These are phyloP conservation scores for Distichodus sexfasciatus DNA, from an alignment of 2,797 vertebrate genomes.

Conservation along the genomic window DNA sequence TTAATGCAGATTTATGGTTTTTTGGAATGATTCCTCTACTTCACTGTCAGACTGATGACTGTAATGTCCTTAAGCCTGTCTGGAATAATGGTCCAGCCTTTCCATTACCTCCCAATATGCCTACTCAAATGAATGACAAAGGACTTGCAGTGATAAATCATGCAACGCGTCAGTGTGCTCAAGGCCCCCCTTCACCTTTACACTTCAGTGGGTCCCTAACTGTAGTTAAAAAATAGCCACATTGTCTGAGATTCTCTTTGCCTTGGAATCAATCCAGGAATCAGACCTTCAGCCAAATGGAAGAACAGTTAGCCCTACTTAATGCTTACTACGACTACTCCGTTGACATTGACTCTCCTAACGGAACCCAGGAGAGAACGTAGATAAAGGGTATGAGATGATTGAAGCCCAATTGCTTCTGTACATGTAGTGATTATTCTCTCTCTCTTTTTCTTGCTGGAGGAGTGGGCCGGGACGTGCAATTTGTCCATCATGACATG, in stretches of 20 bases:
- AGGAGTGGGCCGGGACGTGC: constrained; percentile 3
- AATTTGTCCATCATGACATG: constrained; percentile 20
- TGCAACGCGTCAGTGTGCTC: background rate
- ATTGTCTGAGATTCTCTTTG: background rate
- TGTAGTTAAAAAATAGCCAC: background rate
- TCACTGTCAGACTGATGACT: background rate
- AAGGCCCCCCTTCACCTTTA: background rate
- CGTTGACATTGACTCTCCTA: background rate
- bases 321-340: constrained; percentile 3
- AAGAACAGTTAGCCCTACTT: background rate
- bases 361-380: constrained; percentile 22
- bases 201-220: background rate
- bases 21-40: background rate
- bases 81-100: background rate
- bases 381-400: constrained; percentile 6
- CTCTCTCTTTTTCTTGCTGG: constrained; percentile 22
- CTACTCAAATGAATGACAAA: background rate
- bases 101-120: background rate
- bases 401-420: constrained; percentile 39
- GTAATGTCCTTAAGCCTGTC: background rate
- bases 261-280: background rate
- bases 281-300: background rate
- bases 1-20: too few species aligned
- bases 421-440: constrained; percentile 22
- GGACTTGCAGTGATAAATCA: background rate